Conservation (phyloP, 2,888 invertebrate species). For the Pollenia labialis region DNA sequence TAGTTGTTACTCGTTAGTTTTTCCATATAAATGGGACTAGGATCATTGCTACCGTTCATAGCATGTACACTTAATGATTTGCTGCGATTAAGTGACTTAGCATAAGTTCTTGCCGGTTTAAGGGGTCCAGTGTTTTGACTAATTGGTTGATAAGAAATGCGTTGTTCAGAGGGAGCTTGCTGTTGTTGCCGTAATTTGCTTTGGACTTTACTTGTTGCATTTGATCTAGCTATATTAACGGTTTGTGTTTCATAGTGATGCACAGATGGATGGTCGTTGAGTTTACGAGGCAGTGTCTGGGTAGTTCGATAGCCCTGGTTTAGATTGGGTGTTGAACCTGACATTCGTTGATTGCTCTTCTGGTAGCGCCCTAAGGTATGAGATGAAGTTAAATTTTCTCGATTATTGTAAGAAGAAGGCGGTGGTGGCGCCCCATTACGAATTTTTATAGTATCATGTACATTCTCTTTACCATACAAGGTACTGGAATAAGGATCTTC, state of each 20-base stretch:
- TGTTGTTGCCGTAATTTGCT: slow-evolving; percentile 70
- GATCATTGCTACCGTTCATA: slow-evolving; percentile 84
- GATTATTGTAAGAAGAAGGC: slow-evolving; percentile 51
- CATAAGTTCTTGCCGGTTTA: slow-evolving; percentile 91
- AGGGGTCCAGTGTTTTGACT: slow-evolving; percentile 87
- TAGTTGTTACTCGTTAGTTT: slow-evolving; percentile 82
- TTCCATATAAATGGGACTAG: slow-evolving; percentile 83
- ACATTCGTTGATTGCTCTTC: slow-evolving; percentile 90
- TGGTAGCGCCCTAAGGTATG: slow-evolving; percentile 93
- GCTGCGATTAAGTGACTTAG: slow-evolving; percentile 90
- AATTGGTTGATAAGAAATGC: slow-evolving; percentile 89
- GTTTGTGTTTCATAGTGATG: slow-evolving; percentile 73
- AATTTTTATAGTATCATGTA: slow-evolving; percentile 86
- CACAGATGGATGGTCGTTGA: slow-evolving; percentile 79
- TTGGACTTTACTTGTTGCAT: slow-evolving; percentile 65
- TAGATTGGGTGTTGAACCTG: slow-evolving; percentile 85
- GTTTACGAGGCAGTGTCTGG: slow-evolving; percentile 91
- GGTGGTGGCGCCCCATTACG: slow-evolving; percentile 64
- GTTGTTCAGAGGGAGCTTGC: slow-evolving; percentile 79
- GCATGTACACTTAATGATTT: slow-evolving; percentile 94
- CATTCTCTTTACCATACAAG: slow-evolving; percentile 93
- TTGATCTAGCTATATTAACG: slow-evolving; percentile 64
- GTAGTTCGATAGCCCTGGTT: slow-evolving; percentile 86
- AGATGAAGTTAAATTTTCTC: slow-evolving; percentile 77
- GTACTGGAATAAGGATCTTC: slow-evolving; percentile 94